Conservation (phyloP, 2,888 invertebrate genomes). For the Lampropteryx suffumata region DNA sequence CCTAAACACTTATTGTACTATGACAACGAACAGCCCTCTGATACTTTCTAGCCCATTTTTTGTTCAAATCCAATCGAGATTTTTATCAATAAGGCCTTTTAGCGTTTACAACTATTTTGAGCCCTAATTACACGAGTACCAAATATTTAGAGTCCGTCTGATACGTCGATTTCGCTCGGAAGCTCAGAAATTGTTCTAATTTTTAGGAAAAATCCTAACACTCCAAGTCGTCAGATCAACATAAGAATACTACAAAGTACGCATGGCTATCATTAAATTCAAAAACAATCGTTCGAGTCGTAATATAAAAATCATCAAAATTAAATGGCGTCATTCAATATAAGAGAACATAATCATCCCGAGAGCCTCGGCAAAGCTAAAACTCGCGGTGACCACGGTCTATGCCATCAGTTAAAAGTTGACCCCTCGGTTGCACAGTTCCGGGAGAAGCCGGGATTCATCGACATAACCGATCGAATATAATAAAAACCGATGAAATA, state of each 20-base stretch:
- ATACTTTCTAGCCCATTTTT: slow-evolving; percentile 8
- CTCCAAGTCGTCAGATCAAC: slow-evolving; percentile 11
- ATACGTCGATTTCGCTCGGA: no score
- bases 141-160: background rate
- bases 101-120: slow-evolving; percentile 19
- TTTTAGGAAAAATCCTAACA: slow-evolving; percentile 1
- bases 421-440: no score
- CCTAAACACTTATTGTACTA: slow-evolving; percentile 30
- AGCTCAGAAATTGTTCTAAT: background rate
- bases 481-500: no score
- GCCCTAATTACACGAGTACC: slow-evolving; percentile 5
- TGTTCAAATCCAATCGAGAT: slow-evolving; percentile 5
- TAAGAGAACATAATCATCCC: background rate
- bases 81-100: slow-evolving; percentile 10
- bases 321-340: background rate
- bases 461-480: no score
- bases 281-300: slow-evolving; percentile 2
- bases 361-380: background rate
- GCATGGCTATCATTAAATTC: slow-evolving; percentile 3
- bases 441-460: no score
- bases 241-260: slow-evolving; percentile 7
- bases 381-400: background rate
- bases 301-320: slow-evolving; percentile 6
- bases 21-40: slow-evolving; percentile 21
- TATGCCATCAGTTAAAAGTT: background rate